Base-by-base conservation (phyloP, 2,888 invertebrate genomes). In the Agrilus mali region DNA sequence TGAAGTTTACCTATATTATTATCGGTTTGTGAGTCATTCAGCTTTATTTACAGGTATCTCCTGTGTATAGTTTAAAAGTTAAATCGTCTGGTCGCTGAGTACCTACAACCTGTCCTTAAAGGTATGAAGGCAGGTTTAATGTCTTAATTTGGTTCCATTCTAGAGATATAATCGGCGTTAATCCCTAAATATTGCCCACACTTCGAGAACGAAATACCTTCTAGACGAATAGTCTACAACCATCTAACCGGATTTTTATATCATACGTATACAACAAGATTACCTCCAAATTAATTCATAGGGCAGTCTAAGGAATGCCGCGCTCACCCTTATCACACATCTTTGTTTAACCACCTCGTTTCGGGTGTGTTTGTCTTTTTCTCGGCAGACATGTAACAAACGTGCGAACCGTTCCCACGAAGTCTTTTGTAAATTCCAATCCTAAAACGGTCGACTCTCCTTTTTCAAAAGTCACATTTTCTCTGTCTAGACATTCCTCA, bases 341-440 rank as follows among this genome's bases (percentile, higher is more conserved):
- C 45, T 47, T 43, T 35, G 44, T 48, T 41, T 44, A 46, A 45
- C 45, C 35, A 47, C 42, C 41, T 33, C 41, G 32, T 45, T 41
- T 43, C 45, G 39, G 36, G 46, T 43, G 44, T 47, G 43, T 51
- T 47, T 44, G 46, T 48, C 47, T 47, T 44, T 44, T 47, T 49
- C 40, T 38, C 40, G 35, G 41, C 36, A 40, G 41, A 47, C 47
- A 46, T 45, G 40, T 51, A 50, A 52, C 53, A 52, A 54, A 57
- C 55, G 58, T 59, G 61, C 60, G 57, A 64, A 60, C 56, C 58
- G 58, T 63, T 65, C 63, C 63, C 63, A 64, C 63, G 63, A 59
- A 60, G 59, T 60, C 61, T 65, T 65, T 63, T 59, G 61, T 63
- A 58, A 60, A 63, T 63, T 63, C 63, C 60, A 53, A 50, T 53